Percentiles rank a stretch among this genome's conserved stretches.
Conservation (phyloP, 2,113 vertebrate species). For the Coptodon bakossiorum region DNA sequence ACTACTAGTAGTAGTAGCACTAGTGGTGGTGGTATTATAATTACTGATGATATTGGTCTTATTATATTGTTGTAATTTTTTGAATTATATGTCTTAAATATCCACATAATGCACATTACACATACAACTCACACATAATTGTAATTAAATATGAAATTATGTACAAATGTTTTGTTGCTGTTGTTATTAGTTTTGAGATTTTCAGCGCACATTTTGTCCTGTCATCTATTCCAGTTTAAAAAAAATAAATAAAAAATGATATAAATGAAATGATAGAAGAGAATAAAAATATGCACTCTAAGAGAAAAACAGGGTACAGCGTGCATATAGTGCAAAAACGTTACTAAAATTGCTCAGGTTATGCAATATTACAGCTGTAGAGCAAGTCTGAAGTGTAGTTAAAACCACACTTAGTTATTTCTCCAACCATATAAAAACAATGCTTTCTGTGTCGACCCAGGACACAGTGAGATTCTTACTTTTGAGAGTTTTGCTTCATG, state of each 20-base stretch:
- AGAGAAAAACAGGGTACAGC: background rate
- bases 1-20: background rate
- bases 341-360: background rate
- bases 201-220: background rate
- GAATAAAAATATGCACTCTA: background rate
- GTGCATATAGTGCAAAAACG: background rate
- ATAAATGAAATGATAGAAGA: background rate
- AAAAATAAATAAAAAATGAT: accelerated
- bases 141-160: background rate
- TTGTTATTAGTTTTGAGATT: background rate
- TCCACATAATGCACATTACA: background rate
- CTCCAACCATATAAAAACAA: background rate
- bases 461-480: background rate
- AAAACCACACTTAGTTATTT: background rate
- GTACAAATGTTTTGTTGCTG: accelerated
- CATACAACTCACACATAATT: background rate
- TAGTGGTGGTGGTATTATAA: background rate
- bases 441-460: background rate
- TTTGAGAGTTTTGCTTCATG: accelerated
- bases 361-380: background rate
- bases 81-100: background rate
- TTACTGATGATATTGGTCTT: background rate
- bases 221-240: background rate
- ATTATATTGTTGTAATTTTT: background rate
- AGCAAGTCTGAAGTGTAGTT: background rate